Evolutionary conservation across 2,888 invertebrate genomes (phyloP), one percentile per base, ranked within the genome.

Genomic region (Drosophila koepferae): DNA sequence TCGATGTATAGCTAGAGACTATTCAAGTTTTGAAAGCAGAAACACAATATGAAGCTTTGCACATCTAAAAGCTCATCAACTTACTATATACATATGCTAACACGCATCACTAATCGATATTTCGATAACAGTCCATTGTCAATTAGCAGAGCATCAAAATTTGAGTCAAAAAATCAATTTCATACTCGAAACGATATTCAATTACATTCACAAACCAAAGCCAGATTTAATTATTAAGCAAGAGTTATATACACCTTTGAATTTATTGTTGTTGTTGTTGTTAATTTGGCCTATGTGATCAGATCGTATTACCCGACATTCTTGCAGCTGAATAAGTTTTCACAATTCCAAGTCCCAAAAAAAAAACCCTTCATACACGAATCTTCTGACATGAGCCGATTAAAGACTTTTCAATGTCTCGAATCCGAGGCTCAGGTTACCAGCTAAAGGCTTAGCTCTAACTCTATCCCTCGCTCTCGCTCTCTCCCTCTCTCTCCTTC

Each of bases 331-430:
- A 86, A 83, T 88, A 69, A 66, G 66, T 77, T 69, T 72, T 69
- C 74, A 73, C 77, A 77, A 73, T 65, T 55, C 55, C 14, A 53
- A 53, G 28, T 31, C 43, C 56, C 56, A 56, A 54, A 54, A 53
- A 38, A 12, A 51, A 20, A 51, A 54, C 34, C 31, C 49, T 46
- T 40, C 36, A 18, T 49, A 61, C 43, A 75, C 55, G 77, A 59
- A 79, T 82, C 90, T 80, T 89, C 90, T 92, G 92, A 92, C 92
- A 92, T 92, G 92, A 92, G 92, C 92, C 92, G 92, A 92, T 92
- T 92, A 92, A 91, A 80, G 88, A 20, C 75, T 85, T 91, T 91
- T 92, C 83, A 82, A 88, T 86, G 91, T 91, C 89, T 91, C 85
- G 77, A 64, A 62, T 62, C 69, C 64, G 28, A 10, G 46, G 73